Percentiles rank a stretch among this genome's conserved stretches.
Evolutionary conservation across 2,797 vertebrate species (phyloP).

Genomic region (Tinamus major): DNA sequence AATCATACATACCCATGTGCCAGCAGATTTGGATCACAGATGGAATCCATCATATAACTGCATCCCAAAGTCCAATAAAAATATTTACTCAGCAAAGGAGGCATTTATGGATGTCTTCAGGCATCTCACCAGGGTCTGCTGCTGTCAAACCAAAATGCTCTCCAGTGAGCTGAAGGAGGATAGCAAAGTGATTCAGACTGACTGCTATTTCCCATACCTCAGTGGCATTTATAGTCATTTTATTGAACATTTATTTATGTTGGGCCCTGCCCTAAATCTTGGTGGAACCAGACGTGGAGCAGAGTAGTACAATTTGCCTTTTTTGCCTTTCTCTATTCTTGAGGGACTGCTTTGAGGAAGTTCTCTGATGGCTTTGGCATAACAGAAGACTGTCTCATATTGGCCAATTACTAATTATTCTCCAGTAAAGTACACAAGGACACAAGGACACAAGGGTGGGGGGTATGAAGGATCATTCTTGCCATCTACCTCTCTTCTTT

Average conservation of each 20-base stretch:
- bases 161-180: neutral
- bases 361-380: neutral
- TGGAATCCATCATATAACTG: neutral
- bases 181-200: neutral
- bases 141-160: neutral
- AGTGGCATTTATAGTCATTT: neutral
- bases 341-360: neutral
- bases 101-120: neutral
- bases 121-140: neutral
- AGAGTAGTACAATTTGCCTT: neutral
- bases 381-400: neutral
- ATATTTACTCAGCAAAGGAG: constrained; percentile 15
- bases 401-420: neutral
- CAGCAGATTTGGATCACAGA: neutral
- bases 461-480: neutral
- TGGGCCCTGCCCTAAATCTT: neutral
- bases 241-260: neutral
- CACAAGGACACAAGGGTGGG: neutral
- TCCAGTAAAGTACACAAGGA: neutral
- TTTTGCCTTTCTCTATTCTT: neutral
- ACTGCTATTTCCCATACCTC: neutral
- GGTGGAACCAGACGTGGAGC: neutral
- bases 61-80: constrained; percentile 8
- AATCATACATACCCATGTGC: neutral
- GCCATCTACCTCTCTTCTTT: neutral